A percentile compares a stretch with the other conserved stretches of the same genome.
Evolutionary conservation across 64 coral and sea anemone species (phyloP).

Genomic region (Stichodactyla helianthus): DNA sequence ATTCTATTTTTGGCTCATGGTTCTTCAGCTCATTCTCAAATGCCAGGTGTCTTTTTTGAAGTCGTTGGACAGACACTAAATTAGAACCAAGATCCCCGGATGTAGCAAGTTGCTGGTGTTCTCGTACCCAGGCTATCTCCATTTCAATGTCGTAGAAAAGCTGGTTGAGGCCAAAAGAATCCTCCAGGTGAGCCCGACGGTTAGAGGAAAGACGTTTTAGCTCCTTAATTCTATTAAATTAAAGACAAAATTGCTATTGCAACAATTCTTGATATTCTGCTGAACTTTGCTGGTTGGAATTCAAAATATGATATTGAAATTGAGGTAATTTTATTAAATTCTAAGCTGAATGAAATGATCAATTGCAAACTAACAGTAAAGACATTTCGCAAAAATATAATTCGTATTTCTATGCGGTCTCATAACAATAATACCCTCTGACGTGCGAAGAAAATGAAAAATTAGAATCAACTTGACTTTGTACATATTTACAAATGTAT

Average conservation of each 20-base stretch:
- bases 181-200: constrained; percentile 70
- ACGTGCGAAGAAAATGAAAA: too few relatives aligned
- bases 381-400: too few relatives aligned
- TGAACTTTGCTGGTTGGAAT: too few relatives aligned
- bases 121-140: constrained; percentile 86
- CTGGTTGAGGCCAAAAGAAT: constrained; percentile 74
- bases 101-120: constrained; percentile 65
- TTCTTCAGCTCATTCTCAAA: constrained; percentile 86
- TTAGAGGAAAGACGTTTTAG: constrained; percentile 50
- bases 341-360: too few relatives aligned
- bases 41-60: constrained; percentile 80
- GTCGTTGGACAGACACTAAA: constrained; percentile 73
- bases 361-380: too few relatives aligned
- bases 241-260: not conserved
- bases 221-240: constrained; percentile 47
- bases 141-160: constrained; percentile 84
- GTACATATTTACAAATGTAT: too few relatives aligned
- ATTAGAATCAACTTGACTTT: too few relatives aligned
- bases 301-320: too few relatives aligned
- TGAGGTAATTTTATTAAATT: too few relatives aligned
- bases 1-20: constrained; percentile 67
- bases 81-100: constrained; percentile 85
- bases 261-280: not conserved
- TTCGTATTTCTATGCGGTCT: too few relatives aligned
- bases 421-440: too few relatives aligned